Percentiles rank a stretch among this genome's conserved stretches.
Conservation (phyloP, 1,140 invertebrate genomes). For the Ceratina australensis region DNA sequence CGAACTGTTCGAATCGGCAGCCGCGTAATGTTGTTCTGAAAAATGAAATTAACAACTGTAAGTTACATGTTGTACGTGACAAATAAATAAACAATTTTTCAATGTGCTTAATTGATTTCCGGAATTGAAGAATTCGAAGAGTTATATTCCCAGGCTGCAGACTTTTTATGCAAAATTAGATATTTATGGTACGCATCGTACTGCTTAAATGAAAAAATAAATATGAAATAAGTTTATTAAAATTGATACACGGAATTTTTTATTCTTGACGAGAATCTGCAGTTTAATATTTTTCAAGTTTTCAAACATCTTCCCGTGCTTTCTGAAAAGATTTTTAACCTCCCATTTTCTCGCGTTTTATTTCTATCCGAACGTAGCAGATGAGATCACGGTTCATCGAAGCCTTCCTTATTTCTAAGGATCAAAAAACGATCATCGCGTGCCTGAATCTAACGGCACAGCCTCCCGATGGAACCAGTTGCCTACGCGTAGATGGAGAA, state of each 20-base stretch:
- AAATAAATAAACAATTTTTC: constrained; percentile 8
- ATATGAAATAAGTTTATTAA: no score
- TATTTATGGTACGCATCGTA: no score
- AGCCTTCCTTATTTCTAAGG: constrained; percentile 21
- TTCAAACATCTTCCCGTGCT: background rate
- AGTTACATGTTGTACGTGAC: constrained; percentile 18
- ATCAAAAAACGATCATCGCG: constrained; percentile 20
- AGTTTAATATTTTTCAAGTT: background rate
- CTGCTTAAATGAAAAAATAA: no score
- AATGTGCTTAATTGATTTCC: no score
- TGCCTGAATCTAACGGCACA: constrained; percentile 33
- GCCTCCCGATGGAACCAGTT: constrained; percentile 30
- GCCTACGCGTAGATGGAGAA: background rate
- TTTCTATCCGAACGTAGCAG: background rate
- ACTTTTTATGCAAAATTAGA: no score
- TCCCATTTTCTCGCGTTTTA: background rate
- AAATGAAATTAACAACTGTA: constrained; percentile 68
- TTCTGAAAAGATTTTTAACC: background rate
- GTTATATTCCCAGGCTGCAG: no score
- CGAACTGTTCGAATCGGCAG: constrained; percentile 87
- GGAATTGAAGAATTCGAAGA: no score
- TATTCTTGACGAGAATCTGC: no score
- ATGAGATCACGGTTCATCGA: constrained; percentile 23
- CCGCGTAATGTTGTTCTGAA: constrained; percentile 88
- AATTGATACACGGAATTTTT: no score